Base-by-base conservation (phyloP, 2,113 vertebrate species). In the Rhynchomys soricoides region DNA sequence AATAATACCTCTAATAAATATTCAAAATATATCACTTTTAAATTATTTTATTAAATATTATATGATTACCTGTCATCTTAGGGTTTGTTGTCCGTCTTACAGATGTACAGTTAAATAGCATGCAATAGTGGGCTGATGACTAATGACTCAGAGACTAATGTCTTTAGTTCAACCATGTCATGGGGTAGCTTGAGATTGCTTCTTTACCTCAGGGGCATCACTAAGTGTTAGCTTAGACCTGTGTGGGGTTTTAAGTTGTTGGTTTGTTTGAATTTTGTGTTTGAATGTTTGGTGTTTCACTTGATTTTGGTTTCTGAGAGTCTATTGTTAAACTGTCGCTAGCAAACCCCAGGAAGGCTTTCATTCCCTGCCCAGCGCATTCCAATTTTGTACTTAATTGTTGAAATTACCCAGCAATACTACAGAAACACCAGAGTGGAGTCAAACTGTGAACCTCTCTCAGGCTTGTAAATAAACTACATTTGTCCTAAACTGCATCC, bases 401-500 rank as follows among this genome's bases (percentile, higher is more conserved):
- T 71, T 92, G 71, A 95, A 97, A 92, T 77, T 95, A 91, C 15
- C 5, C 43, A 62, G 37, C 70, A 86, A 82, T 82, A 24, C 29
- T 77, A 40, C 40, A 93, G 86, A 89, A 89, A 78, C 45, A 81
- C 13, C 68, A 89, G 59, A 62, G n/a, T 75, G 7, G 93, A 89
- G 45, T 86, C 79, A 89, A 86, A 86, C 21, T 78, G 24, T 43
- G 45, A 93, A 59, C 2, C 4, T 59, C 59, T 68, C 82, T 31
- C 10, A 83, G 2, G 43, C 21, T 86, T 90, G 45, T 90, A 89
- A 92, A 83, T 90, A 89, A 92, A 83, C 5, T 55, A 17, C 78
- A 77, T 82, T 93, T 73, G 52, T 75, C 82, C 48, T 90, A 86
- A 95, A 31, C 17, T 75, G 21, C 57, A 83, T 81, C 78, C 86